phyloP scores from a whole-genome alignment of 2,797 vertebrate genomes.

The Intellagama lesueurii region DNA sequence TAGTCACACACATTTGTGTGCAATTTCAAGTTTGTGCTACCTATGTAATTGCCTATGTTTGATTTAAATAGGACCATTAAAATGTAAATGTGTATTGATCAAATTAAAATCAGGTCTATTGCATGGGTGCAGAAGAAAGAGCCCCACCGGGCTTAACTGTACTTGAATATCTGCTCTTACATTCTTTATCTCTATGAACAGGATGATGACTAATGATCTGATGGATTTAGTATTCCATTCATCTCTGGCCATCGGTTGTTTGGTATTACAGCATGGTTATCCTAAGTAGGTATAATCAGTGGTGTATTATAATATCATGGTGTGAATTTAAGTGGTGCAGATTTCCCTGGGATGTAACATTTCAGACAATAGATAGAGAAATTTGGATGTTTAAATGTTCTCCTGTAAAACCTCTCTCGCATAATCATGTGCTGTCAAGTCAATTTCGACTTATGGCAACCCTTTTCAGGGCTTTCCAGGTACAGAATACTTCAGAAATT shows the following conservation, averaged over 20 bases:
- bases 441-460: too few species aligned
- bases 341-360: not conserved
- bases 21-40: not conserved
- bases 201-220: not conserved
- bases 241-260: not conserved
- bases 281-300: not conserved
- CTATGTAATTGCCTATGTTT: not conserved
- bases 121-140: not conserved
- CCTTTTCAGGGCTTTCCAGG: too few species aligned
- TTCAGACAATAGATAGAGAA: not conserved
- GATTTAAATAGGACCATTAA: not conserved
- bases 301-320: not conserved
- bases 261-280: not conserved
- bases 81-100: not conserved
- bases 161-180: not conserved
- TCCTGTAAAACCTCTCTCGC: not conserved
- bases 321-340: not conserved
- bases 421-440: too few species aligned
- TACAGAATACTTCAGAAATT: too few species aligned
- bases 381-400: too few species aligned
- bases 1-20: not conserved
- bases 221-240: not conserved
- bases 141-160: not conserved
- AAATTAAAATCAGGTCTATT: not conserved
- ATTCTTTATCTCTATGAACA: not conserved